These are phyloP conservation scores for Brenthis ino DNA, from an alignment of 2,888 invertebrate species.

Conservation along the genomic window DNA sequence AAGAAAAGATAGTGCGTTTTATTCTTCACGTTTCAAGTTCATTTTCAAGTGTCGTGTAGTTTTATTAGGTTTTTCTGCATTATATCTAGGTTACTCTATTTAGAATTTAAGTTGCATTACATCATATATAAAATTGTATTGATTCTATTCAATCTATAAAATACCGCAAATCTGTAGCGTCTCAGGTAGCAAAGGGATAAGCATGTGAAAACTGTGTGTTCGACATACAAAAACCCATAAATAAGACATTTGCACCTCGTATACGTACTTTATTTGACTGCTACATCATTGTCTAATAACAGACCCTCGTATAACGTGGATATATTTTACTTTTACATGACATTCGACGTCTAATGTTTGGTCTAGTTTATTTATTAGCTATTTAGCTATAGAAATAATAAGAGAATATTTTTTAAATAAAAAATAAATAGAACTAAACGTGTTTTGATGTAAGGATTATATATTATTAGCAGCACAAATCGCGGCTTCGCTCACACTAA, in stretches of 20 bases:
- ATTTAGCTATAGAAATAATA: background rate
- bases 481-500: too few species aligned
- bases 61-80: background rate
- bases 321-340: constrained; percentile 10
- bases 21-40: too few species aligned
- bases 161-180: constrained; percentile 50
- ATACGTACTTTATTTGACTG: constrained; percentile 64
- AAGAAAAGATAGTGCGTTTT: too few species aligned
- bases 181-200: constrained; percentile 65
- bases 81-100: too few species aligned
- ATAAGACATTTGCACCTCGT: constrained; percentile 80
- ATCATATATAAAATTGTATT: constrained; percentile 40
- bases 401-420: background rate
- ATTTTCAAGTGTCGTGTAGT: too few species aligned
- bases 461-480: too few species aligned
- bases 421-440: too few species aligned
- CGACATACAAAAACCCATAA: constrained; percentile 71
- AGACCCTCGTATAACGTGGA: constrained; percentile 17
- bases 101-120: background rate
- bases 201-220: constrained; percentile 77
- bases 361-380: constrained; percentile 6
- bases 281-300: constrained; percentile 56
- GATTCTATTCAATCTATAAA: constrained; percentile 52
- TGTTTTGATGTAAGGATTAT: too few species aligned
- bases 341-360: constrained; percentile 6